Conservation (phyloP, 2,113 vertebrate genomes). For the Lophura nycthemera region DNA sequence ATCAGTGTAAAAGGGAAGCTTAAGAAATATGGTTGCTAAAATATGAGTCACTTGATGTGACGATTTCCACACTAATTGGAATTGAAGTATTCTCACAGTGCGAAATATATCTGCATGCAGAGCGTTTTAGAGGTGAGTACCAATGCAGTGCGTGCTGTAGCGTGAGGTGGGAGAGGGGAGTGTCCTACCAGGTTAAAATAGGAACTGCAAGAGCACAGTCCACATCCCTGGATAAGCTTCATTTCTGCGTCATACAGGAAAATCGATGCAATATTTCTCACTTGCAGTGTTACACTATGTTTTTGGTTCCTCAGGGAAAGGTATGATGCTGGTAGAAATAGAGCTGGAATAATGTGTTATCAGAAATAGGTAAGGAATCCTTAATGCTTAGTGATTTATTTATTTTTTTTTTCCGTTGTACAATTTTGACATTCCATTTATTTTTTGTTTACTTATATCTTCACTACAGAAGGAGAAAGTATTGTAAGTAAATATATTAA, state of each 20-base stretch:
- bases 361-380: background rate
- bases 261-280: background rate
- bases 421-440: background rate
- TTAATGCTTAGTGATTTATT: background rate
- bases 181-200: background rate
- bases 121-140: background rate
- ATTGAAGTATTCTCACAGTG: background rate
- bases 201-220: background rate
- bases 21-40: background rate
- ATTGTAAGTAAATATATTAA: background rate
- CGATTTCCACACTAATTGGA: background rate
- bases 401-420: background rate
- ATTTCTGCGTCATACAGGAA: background rate
- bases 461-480: background rate
- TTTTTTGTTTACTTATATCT: background rate
- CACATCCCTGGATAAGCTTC: rapidly evolving
- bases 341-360: background rate
- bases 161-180: background rate
- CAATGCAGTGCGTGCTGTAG: background rate
- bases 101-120: background rate
- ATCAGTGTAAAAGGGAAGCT: background rate
- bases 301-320: background rate
- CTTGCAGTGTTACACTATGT: background rate
- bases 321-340: background rate
- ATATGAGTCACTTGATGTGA: background rate